Conservation (phyloP, 2,888 invertebrate species). For the Rapana venosa region DNA sequence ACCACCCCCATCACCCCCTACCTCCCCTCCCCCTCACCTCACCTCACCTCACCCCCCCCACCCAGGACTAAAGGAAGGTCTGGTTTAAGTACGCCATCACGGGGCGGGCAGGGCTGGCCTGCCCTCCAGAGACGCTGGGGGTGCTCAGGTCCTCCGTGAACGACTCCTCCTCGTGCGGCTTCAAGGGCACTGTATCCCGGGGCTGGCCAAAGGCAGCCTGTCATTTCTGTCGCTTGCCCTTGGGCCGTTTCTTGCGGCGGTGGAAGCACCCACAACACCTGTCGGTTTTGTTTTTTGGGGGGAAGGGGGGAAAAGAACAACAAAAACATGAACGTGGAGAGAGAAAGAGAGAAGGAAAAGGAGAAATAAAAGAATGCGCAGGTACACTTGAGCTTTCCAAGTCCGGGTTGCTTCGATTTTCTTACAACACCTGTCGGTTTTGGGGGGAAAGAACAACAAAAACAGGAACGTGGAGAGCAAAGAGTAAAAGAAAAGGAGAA, state of each 20-base stretch:
- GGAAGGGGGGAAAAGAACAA: too few species aligned
- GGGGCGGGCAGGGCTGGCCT: slow-evolving; percentile 32
- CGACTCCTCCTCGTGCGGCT: slow-evolving; percentile 49
- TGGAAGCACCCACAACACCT: slow-evolving; percentile 73
- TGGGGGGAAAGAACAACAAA: too few species aligned
- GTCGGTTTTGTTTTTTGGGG: too few species aligned
- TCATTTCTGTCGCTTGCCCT: slow-evolving; percentile 73
- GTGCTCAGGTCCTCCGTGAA: slow-evolving; percentile 42
- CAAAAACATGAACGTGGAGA: too few species aligned
- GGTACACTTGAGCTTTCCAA: too few species aligned
- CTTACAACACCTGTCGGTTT: too few species aligned
- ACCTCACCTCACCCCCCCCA: neutral
- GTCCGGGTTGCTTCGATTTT: too few species aligned
- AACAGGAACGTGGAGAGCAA: too few species aligned
- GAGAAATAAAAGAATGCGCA: too few species aligned
- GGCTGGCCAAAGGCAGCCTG: slow-evolving; percentile 66
- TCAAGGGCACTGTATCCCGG: slow-evolving; percentile 62
- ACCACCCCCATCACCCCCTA: neutral
- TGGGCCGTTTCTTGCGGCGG: slow-evolving; percentile 64
- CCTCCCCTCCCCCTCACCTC: neutral
- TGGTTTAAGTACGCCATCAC: slow-evolving; percentile 53
- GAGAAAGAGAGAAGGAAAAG: too few species aligned
- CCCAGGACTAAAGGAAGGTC: slow-evolving; percentile 48
- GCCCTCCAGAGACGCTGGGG: slow-evolving; percentile 36
- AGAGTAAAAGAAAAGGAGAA: neutral